Evolutionary conservation across 1,140 invertebrate genomes (phyloP).

Genomic region (Anoplolepis gracilipes): DNA sequence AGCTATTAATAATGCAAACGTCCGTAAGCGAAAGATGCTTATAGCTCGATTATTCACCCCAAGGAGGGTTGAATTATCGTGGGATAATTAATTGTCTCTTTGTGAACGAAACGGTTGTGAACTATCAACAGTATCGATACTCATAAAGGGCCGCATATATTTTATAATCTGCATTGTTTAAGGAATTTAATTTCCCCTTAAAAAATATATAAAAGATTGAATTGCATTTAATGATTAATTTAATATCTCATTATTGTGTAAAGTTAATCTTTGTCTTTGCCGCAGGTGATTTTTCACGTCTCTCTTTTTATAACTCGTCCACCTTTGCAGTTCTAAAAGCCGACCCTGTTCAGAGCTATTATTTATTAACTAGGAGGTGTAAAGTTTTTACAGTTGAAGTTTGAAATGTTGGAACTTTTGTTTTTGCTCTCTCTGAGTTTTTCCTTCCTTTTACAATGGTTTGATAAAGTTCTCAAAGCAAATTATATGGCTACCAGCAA

Average conservation of each 20-base stretch:
- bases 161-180: background rate
- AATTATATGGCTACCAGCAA: background rate
- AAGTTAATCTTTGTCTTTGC: background rate
- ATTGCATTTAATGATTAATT: no score
- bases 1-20: slow-evolving; percentile 2
- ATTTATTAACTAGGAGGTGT: background rate
- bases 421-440: no score
- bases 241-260: background rate
- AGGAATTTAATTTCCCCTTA: no score
- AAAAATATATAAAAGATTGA: background rate
- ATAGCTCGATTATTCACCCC: background rate
- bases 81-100: background rate
- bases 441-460: background rate
- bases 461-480: background rate
- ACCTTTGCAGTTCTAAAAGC: background rate
- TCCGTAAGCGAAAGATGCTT: background rate
- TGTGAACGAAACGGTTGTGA: slow-evolving; percentile 9
- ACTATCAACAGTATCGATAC: background rate
- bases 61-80: background rate
- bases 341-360: background rate
- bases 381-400: background rate
- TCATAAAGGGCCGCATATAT: background rate
- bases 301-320: background rate
- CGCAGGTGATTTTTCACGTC: background rate
- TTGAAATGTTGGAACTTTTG: background rate